Evolutionary conservation across 2,113 vertebrate genomes (phyloP).

Genomic region (Gobius niger): DNA sequence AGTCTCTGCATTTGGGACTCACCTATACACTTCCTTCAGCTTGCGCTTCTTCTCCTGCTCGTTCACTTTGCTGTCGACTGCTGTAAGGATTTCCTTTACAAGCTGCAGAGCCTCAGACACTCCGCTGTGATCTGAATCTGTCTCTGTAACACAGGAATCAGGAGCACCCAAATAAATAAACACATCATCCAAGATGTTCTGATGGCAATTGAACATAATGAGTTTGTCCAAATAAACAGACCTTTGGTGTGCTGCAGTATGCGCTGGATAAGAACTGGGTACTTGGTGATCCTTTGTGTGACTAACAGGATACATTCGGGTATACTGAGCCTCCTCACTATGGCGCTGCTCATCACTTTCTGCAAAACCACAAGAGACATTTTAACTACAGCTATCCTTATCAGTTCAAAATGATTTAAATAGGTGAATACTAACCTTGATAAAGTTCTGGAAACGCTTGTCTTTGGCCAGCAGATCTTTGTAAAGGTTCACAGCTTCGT

Average conservation of each 20-base stretch:
- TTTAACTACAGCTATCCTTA: background rate
- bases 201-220: no score
- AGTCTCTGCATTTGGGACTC: background rate
- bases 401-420: background rate
- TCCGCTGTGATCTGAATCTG: conserved; percentile 79
- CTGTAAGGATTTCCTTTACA: conserved; percentile 86
- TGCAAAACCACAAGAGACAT: conserved; percentile 50
- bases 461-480: conserved; percentile 89
- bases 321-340: conserved; percentile 88
- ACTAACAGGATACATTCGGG: conserved; percentile 91
- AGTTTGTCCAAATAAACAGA: conserved; percentile 26
- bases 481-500: conserved; percentile 88
- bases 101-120: conserved; percentile 81
- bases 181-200: background rate
- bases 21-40: conserved; percentile 85
- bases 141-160: conserved; percentile 68
- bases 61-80: conserved; percentile 87
- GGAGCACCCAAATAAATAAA: background rate
- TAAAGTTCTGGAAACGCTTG: conserved; percentile 91
- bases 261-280: conserved; percentile 89
- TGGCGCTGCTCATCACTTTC: conserved; percentile 89
- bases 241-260: conserved; percentile 90
- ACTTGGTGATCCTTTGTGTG: conserved; percentile 94
- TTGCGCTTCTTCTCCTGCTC: conserved; percentile 88
- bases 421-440: conserved; percentile 79